Conservation (phyloP, 1,140 invertebrate genomes). For the Himalopsyche phryganea region DNA sequence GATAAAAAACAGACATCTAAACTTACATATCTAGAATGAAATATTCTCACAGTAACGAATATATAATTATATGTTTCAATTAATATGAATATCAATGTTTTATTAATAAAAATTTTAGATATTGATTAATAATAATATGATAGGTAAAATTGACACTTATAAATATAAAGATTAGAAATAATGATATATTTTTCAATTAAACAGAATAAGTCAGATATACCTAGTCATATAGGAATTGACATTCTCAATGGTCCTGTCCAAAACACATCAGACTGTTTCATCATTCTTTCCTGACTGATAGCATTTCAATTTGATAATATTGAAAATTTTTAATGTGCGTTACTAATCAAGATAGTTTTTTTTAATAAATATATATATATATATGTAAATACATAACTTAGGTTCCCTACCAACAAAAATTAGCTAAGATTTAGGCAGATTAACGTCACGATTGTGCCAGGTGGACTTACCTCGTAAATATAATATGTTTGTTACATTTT, state of each 20-base stretch:
- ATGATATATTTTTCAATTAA: slow-evolving; percentile 24
- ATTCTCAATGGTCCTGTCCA: slow-evolving; percentile 23
- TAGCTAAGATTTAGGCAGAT: too few relatives aligned
- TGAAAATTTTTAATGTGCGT: too few relatives aligned
- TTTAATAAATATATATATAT: too few relatives aligned
- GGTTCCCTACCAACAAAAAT: too few relatives aligned
- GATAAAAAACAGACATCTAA: slow-evolving; percentile 33
- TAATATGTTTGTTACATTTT: too few relatives aligned
- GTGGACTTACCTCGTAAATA: too few relatives aligned
- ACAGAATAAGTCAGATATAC: slow-evolving; percentile 13
- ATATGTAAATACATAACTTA: too few relatives aligned
- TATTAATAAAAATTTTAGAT: slow-evolving; percentile 13
- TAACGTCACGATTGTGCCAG: too few relatives aligned
- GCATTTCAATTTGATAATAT: too few relatives aligned
- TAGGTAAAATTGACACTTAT: slow-evolving; percentile 30
- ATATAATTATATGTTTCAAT: slow-evolving; percentile 12
- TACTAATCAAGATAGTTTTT: too few relatives aligned
- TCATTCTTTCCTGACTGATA: neutral
- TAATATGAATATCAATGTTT: neutral
- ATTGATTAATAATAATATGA: slow-evolving; percentile 23
- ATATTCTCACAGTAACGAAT: slow-evolving; percentile 19
- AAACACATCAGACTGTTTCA: slow-evolving; percentile 1
- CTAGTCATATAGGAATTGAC: slow-evolving; percentile 29
- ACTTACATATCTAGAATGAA: slow-evolving; percentile 30
- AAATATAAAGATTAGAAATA: slow-evolving; percentile 29